Evolutionary conservation across 2,113 vertebrate species (phyloP).

Genomic region (Chauna torquata): DNA sequence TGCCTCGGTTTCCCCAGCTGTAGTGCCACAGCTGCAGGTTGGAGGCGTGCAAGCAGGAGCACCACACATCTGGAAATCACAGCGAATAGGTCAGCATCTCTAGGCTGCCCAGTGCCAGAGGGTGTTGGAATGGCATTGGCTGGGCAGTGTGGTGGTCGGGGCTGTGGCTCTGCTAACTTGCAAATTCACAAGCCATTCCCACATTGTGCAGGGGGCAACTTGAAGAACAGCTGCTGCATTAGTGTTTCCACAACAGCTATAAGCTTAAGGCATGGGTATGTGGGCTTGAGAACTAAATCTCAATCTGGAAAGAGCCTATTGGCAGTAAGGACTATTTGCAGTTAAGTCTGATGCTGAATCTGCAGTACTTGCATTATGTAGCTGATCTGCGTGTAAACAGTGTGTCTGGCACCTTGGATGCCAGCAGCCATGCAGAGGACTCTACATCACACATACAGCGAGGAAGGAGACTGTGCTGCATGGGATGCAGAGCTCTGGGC

Average conservation of each 20-base stretch:
- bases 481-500: neutral
- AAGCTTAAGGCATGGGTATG: neutral
- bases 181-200: neutral
- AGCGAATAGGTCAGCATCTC: neutral
- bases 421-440: neutral
- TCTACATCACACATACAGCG: accelerated
- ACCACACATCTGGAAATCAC: neutral
- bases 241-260: neutral
- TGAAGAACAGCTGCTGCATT: neutral
- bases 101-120: neutral
- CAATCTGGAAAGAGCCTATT: neutral
- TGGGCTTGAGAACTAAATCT: neutral
- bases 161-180: neutral
- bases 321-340: neutral
- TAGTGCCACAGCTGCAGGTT: neutral
- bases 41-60: neutral
- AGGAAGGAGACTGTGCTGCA: neutral
- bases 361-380: neutral
- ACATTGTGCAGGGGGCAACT: neutral
- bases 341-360: neutral
- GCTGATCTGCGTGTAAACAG: neutral
- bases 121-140: neutral
- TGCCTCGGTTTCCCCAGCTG: neutral
- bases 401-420: neutral
- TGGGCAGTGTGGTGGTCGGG: no score